Conservation (phyloP, 1,140 invertebrate species). For the Drosophila prosaltans region DNA sequence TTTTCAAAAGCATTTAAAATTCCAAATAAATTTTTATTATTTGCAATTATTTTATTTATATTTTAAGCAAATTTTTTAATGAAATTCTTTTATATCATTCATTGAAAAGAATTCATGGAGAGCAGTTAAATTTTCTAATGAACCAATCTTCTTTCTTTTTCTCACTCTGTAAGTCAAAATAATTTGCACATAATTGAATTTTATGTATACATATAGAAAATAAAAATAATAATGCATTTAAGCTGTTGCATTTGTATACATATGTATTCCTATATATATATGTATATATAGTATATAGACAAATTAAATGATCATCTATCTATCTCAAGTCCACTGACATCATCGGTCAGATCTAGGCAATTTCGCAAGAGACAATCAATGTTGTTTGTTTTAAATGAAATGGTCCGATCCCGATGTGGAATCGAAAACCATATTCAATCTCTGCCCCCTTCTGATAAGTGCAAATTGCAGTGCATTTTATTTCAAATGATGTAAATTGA, state of each 20-base stretch:
- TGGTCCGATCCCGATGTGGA: background rate
- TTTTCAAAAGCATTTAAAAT: no score
- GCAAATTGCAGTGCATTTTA: constrained; percentile 11
- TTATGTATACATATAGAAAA: constrained; percentile 3
- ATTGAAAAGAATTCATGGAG: no score
- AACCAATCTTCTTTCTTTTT: background rate
- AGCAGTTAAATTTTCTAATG: no score
- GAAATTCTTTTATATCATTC: no score
- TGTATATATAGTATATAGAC: background rate
- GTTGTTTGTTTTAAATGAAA: constrained; percentile 37
- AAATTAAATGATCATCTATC: constrained; percentile 9
- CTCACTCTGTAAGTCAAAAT: constrained; percentile 1
- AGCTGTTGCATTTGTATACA: background rate
- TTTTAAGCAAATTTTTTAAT: no score
- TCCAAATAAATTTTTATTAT: background rate
- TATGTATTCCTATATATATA: constrained; percentile 1
- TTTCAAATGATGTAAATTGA: constrained; percentile 23
- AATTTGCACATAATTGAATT: constrained; percentile 19
- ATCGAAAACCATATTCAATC: background rate
- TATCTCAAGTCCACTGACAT: constrained; percentile 35
- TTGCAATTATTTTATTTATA: no score
- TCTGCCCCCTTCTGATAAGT: constrained; percentile 17
- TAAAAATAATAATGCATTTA: constrained; percentile 9
- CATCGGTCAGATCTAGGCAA: constrained; percentile 14
- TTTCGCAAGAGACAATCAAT: constrained; percentile 24